A percentile compares a stretch with the other conserved stretches of the same genome.
These are phyloP conservation scores for Channallabes apus DNA, from an alignment of 2,797 vertebrate genomes.

Conservation along the genomic window DNA sequence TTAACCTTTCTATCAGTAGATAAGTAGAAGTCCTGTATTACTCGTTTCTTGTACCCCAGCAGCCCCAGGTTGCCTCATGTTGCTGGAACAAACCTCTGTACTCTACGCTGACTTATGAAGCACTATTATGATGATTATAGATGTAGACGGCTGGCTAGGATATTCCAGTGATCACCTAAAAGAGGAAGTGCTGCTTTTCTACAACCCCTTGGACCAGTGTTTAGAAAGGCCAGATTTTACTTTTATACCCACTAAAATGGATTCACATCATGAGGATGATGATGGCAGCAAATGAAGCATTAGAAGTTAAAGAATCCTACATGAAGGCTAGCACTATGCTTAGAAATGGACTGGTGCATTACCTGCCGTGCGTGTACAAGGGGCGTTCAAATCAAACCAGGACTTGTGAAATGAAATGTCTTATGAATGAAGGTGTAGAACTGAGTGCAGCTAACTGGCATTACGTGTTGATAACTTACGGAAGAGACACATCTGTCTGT, in stretches of 20 bases:
- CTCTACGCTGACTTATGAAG: constrained; percentile 15
- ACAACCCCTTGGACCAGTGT: constrained; percentile 1
- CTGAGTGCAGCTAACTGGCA: too few relatives aligned
- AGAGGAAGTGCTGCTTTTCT: constrained; percentile 33
- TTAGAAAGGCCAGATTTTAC: neutral
- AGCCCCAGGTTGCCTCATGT: neutral
- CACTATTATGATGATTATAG: neutral
- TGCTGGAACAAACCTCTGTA: neutral
- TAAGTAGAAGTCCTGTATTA: neutral
- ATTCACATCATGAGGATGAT: neutral
- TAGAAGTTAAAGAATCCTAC: neutral
- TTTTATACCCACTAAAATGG: neutral
- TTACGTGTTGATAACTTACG: too few relatives aligned
- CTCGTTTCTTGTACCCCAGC: neutral
- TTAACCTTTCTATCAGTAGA: constrained; percentile 9
- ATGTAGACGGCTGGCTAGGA: constrained; percentile 10
- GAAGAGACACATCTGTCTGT: too few relatives aligned
- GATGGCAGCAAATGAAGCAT: neutral
- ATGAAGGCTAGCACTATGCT: neutral
- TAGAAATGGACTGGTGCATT: neutral
- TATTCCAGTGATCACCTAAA: constrained; percentile 26
- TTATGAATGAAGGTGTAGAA: too few relatives aligned
- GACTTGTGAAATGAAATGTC: too few relatives aligned
- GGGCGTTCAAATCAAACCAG: too few relatives aligned
- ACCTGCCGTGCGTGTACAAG: too few relatives aligned